phyloP scores from a whole-genome alignment of 2,888 invertebrate species.

The Sphinx pinastri region DNA sequence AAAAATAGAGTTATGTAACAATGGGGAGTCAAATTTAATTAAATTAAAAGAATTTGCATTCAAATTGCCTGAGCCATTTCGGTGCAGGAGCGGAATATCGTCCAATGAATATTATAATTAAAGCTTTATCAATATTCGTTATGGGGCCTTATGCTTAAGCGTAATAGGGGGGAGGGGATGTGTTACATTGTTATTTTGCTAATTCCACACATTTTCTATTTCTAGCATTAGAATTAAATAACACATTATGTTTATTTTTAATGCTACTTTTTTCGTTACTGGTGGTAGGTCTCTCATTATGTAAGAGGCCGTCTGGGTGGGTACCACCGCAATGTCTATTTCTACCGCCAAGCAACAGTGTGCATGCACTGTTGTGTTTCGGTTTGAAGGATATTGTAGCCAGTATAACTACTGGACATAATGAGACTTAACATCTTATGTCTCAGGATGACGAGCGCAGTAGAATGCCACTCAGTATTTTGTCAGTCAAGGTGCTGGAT shows the following conservation, averaged over 20 bases:
- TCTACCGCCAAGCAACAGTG: too few species aligned
- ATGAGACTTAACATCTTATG: too few species aligned
- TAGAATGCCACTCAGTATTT: too few species aligned
- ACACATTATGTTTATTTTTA: neutral
- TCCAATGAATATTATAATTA: constrained; percentile 16
- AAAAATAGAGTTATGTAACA: constrained; percentile 13
- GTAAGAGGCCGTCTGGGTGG: too few species aligned
- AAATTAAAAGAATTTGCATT: constrained; percentile 23
- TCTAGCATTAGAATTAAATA: neutral
- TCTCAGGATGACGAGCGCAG: too few species aligned
- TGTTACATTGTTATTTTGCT: neutral
- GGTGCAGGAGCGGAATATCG: constrained; percentile 14
- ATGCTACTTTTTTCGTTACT: neutral
- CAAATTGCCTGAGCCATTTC: constrained; percentile 16
- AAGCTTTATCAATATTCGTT: constrained; percentile 14
- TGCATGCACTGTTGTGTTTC: too few species aligned
- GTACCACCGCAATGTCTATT: too few species aligned
- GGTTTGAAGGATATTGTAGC: too few species aligned
- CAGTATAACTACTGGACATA: too few species aligned
- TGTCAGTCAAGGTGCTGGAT: too few species aligned
- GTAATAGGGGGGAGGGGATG: neutral
- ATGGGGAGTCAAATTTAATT: constrained; percentile 6
- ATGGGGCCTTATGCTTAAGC: neutral
- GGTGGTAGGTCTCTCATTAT: too few species aligned
- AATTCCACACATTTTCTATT: neutral